Base-by-base conservation (phyloP, 2,888 invertebrate species). In the Pelosia muscerda region DNA sequence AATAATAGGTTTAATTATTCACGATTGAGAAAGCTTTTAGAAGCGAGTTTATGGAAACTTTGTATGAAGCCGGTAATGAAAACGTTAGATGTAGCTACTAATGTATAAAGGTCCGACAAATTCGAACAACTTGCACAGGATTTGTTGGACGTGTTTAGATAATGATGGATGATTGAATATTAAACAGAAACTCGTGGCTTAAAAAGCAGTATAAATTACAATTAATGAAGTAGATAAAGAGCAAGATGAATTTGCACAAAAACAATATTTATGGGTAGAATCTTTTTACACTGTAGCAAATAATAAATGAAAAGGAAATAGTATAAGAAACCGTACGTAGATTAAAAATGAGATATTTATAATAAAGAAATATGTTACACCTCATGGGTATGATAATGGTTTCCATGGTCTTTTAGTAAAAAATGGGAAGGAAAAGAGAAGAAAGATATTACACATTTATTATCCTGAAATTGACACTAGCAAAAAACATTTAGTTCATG, bases 1-100 rank as follows among this genome's bases (percentile, higher is more conserved):
- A 86, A 89, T 91, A 91, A 90, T 90, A 90, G 86, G 82, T 89
- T 92, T 89, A 92, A 92, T 92, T 90, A 91, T 92, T 91, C 90
- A 91, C 87, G 86, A 90, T 88, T 84, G 87, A 88, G 88, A 89
- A 90, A 89, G 90, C 89, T 90, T 90, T 90, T 85, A 87, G 85
- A 74, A 78, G 74, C 74, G 84, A 86, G 82, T 87, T 86, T 85
- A 86, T 86, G 81, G 79, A 86, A 90, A 91, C 86, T 89, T 87
- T 88, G 86, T 85, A 86, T 85, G 86, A 79, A 75, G 71, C 84
- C 87, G 86, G 86, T 88, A 89, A 90, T 91, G 86, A 88, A 90
- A 88, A 86, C 84, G 85, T 78, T 82, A 76, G 76, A 76, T 78
- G 66, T 72, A 74, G 70, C 74, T 72, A 64, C 77, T 85, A 78